Base-by-base conservation (phyloP, 2,797 vertebrate genomes). In the Aselliscus stoliczkanus region DNA sequence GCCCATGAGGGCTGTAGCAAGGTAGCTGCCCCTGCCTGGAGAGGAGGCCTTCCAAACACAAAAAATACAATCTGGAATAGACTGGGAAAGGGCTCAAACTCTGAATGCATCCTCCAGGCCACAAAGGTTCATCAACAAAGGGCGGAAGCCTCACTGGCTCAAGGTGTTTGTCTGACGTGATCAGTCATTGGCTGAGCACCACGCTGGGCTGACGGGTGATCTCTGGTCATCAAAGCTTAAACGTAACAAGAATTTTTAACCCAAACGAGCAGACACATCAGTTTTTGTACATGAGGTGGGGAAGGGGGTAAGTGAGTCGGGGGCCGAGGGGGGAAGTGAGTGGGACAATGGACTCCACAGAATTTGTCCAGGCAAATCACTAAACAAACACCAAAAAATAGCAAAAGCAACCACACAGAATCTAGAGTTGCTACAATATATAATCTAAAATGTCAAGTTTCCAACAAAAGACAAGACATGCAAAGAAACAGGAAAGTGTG, bases 361-460 rank as follows among this genome's bases (percentile, higher is more conserved):
- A 90, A 93, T 94, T 95, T 69, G 10, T 88, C 47, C 67, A 64
- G 76, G 44, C 21, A 84, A 90, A 81, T 88, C 77, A 39, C 52
- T 62, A 73, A 83, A 52, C 31, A 82, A 80, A 62, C 67, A 75
- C 34, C 21, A 37, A 52, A 60, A 79, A 39, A 0, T 0, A 82
- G 52, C 47, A 47, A 84, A 79, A 44, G 20, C 21, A 18, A 88
- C 21, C 37, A 34, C 39, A 67, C 7, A 58, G 77, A 58, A 67
- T 93, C 23, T 50, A 85, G 62, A 92, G 25, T 83, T 87, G 69
- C 85, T 86, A 18, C 47, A 69, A 77, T 69, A 62, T 34, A 67
- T 50, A 79, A 62, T 31, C 29, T 70, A 84, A 81, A 72, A 93
- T 58, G 50, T 85, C 37, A 69, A 62, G 23, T 94, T 94, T 94